phyloP scores from a whole-genome alignment of 2,113 vertebrate genomes.

The Acanthisitta chloris region DNA sequence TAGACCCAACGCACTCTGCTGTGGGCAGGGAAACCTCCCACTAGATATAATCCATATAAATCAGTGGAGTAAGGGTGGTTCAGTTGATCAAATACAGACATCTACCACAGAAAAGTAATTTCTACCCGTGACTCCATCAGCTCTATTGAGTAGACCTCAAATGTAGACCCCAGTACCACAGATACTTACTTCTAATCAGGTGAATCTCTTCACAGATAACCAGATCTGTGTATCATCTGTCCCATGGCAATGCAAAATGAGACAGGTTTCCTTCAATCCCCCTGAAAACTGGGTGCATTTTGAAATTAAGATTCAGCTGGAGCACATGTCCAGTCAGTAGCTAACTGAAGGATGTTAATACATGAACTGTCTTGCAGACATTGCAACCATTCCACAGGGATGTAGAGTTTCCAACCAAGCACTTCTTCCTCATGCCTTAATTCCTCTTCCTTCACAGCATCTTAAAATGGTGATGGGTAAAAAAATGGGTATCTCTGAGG shows the following conservation, averaged over 20 bases:
- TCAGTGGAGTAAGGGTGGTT: neutral
- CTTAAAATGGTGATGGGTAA: neutral
- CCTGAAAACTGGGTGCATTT: neutral
- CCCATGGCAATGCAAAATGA: neutral
- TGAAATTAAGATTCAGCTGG: neutral
- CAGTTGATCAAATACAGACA: neutral
- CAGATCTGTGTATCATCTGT: neutral
- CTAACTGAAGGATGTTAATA: neutral
- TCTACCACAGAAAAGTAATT: neutral
- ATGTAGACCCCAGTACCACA: neutral
- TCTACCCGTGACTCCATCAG: neutral
- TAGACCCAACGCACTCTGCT: too few relatives aligned
- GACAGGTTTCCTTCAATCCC: neutral
- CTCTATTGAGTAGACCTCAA: neutral
- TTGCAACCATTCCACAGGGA: neutral
- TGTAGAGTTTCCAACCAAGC: neutral
- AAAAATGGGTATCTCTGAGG: neutral
- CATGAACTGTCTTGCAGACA: neutral
- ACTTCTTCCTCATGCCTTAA: neutral
- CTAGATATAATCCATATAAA: neutral
- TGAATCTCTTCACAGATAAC: neutral
- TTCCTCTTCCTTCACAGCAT: neutral
- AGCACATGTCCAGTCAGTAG: neutral
- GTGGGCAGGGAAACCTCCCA: too few relatives aligned
- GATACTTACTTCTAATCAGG: neutral